Evolutionary conservation across 2,888 invertebrate species (phyloP).

Genomic region (Odontocolon sp.): DNA sequence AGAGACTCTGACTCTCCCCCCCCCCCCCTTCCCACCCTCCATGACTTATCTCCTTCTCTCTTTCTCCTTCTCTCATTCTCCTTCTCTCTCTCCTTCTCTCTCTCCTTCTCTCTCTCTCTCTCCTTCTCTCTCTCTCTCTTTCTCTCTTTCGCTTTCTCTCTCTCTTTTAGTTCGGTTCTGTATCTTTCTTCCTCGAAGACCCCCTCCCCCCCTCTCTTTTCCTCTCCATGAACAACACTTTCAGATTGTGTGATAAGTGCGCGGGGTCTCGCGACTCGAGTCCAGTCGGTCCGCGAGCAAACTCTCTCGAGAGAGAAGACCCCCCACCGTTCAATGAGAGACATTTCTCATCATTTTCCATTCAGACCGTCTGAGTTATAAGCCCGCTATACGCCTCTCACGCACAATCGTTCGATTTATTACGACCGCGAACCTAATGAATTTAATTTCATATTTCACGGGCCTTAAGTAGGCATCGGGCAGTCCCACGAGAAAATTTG

Average conservation of each 20-base stretch:
- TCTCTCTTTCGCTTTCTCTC: no score
- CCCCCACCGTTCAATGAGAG: constrained; percentile 80
- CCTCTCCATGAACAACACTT: constrained; percentile 59
- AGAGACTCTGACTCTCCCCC: constrained; percentile 34
- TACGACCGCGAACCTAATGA: constrained; percentile 78
- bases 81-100: no score
- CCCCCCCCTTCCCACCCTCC: not conserved
- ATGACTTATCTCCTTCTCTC: not conserved
- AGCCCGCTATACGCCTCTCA: constrained; percentile 64
- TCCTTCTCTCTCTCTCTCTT: no score
- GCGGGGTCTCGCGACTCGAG: constrained; percentile 60
- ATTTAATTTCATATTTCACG: constrained; percentile 80
- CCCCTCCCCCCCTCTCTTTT: not conserved
- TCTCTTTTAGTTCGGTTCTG: no score
- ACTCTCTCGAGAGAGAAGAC: constrained; percentile 63
- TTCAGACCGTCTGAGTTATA: constrained; percentile 79
- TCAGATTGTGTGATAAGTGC: constrained; percentile 75
- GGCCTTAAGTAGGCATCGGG: constrained; percentile 74
- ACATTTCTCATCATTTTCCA: constrained; percentile 81
- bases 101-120: no score
- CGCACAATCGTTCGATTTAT: constrained; percentile 79
- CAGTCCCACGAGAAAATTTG: constrained; percentile 41
- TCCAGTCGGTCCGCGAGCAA: constrained; percentile 25
- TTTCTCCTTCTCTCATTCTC: no score
- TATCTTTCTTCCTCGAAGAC: constrained; percentile 11